A percentile compares a stretch with the other conserved stretches of the same genome.
Conservation (phyloP, 2,113 vertebrate species). For the Notothenia rossii region DNA sequence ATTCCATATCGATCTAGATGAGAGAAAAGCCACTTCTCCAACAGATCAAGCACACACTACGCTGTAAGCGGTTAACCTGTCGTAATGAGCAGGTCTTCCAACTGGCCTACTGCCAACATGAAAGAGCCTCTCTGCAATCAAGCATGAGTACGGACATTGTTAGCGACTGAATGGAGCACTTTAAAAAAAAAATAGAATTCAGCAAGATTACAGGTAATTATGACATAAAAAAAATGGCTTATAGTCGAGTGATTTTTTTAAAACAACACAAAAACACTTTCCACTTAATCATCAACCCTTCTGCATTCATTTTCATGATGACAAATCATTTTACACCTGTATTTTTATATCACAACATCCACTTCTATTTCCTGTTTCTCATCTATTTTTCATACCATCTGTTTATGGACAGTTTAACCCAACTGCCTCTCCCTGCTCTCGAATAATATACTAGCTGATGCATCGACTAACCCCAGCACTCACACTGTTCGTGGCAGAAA, state of each 20-base stretch:
- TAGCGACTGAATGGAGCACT: conserved; percentile 13
- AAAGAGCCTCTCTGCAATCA: conserved; percentile 47
- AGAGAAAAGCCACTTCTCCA: conserved; percentile 3
- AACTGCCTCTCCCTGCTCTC: conserved; percentile 19
- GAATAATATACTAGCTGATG: conserved; percentile 48
- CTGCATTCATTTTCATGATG: conserved; percentile 1
- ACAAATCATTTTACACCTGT: background rate
- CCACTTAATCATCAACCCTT: conserved; percentile 11
- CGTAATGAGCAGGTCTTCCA: conserved; percentile 40
- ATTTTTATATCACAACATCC: conserved; percentile 13
- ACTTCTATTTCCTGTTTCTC: conserved; percentile 54
- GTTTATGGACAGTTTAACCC: conserved; percentile 56
- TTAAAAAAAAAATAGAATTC: conserved; percentile 16
- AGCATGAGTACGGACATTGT: conserved; percentile 22
- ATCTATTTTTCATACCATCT: conserved; percentile 68
- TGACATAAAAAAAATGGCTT: conserved; percentile 14
- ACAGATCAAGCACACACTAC: background rate
- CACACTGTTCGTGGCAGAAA: conserved; percentile 54
- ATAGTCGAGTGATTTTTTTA: conserved; percentile 10
- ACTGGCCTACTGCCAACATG: conserved; percentile 34
- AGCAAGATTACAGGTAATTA: conserved; percentile 44
- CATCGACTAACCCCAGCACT: conserved; percentile 39
- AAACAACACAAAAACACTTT: conserved; percentile 17
- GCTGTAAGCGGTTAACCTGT: conserved; percentile 26
- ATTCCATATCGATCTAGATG: conserved; percentile 33